Conservation (phyloP, 1,140 invertebrate species). For the Drosophila ironensis region DNA sequence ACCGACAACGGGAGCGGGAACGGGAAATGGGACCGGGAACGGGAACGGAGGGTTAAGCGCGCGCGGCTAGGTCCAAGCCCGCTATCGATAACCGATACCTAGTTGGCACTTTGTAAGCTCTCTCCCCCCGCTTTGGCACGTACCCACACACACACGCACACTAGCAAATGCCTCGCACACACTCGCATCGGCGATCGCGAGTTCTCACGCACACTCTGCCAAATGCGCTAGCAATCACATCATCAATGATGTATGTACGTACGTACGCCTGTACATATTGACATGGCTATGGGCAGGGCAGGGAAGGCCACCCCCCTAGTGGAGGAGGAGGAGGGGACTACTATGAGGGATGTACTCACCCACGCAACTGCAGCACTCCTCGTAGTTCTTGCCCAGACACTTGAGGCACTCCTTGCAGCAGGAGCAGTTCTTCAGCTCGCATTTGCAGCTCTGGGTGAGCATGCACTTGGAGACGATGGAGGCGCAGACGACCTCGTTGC, state of each 20-base stretch:
- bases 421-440: slow-evolving; percentile 94
- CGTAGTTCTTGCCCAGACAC: slow-evolving; percentile 94
- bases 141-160: slow-evolving; percentile 12
- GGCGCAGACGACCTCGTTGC: slow-evolving; percentile 79
- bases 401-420: slow-evolving; percentile 96
- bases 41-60: slow-evolving; percentile 12
- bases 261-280: too few relatives aligned
- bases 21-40: too few relatives aligned
- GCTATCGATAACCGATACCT: slow-evolving; percentile 58
- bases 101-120: slow-evolving; percentile 42
- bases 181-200: too few relatives aligned
- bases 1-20: too few relatives aligned
- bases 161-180: too few relatives aligned
- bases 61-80: slow-evolving; percentile 15
- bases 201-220: too few relatives aligned
- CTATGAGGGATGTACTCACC: slow-evolving; percentile 61
- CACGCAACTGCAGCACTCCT: slow-evolving; percentile 97
- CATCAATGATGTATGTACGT: slow-evolving; percentile 30
- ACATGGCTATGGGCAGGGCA: too few relatives aligned
- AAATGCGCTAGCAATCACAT: slow-evolving; percentile 51
- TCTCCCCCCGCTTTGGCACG: slow-evolving; percentile 17
- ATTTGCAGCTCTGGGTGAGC: slow-evolving; percentile 97
- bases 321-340: neutral
- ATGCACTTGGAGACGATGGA: slow-evolving; percentile 98
- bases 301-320: neutral